Percentiles rank a stretch among this genome's conserved stretches.
phyloP scores from a whole-genome alignment of 2,113 vertebrate species.

The Motacilla tschutschensis region DNA sequence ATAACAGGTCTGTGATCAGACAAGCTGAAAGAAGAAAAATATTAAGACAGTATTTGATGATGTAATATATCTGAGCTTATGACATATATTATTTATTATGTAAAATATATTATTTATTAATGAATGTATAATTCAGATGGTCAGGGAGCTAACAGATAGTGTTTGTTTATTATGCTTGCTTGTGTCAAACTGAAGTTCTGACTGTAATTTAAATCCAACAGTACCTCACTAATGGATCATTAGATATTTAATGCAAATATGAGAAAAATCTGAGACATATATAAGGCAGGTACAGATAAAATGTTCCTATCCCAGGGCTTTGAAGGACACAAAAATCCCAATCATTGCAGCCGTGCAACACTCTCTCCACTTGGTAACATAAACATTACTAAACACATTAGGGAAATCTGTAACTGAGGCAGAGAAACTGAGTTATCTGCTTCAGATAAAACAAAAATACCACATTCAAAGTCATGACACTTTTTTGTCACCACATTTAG shows the following conservation, averaged over 20 bases:
- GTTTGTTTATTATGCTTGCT: not conserved
- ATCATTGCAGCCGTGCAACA: not conserved
- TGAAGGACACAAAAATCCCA: not conserved
- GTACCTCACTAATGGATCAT: not conserved
- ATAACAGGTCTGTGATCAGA: conserved; percentile 88
- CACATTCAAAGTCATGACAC: not conserved
- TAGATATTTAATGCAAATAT: not conserved
- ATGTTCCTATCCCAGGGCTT: not conserved
- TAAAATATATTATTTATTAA: not conserved
- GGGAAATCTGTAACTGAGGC: not conserved
- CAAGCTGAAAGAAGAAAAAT: conserved; percentile 74
- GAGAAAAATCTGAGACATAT: not conserved
- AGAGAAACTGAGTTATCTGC: not conserved
- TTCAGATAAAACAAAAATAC: not conserved
- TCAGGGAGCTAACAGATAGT: not conserved
- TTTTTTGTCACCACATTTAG: not conserved
- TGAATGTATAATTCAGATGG: not conserved
- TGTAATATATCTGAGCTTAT: not conserved
- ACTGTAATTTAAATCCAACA: not conserved
- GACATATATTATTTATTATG: not conserved
- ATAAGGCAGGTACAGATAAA: not conserved
- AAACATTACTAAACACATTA: not conserved
- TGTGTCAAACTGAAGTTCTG: not conserved
- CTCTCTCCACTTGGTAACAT: not conserved
- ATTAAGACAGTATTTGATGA: not conserved